These are phyloP conservation scores for Calliphora vicina DNA, from an alignment of 1,140 invertebrate species.

Conservation along the genomic window DNA sequence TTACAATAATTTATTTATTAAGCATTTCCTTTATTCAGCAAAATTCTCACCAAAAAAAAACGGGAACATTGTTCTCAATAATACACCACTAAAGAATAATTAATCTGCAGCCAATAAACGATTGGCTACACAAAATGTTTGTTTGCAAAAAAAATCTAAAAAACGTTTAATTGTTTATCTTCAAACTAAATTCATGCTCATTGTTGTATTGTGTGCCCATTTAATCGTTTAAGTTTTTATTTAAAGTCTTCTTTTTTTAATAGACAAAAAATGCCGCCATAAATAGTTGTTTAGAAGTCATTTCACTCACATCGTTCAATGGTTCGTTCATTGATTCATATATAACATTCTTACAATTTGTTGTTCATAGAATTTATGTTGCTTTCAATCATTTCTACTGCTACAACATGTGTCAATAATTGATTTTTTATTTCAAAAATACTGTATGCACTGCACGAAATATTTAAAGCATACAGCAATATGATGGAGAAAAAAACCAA, in stretches of 20 bases:
- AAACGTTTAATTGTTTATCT: not conserved
- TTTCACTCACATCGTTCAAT: not conserved
- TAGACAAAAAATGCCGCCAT: not conserved
- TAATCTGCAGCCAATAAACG: no score
- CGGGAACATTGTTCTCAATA: no score
- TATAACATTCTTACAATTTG: no score
- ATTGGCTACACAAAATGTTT: no score
- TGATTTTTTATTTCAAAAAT: not conserved
- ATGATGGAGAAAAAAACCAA: no score
- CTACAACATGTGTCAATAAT: conserved; percentile 19
- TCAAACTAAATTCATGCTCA: not conserved
- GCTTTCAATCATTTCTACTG: conserved; percentile 2
- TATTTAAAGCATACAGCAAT: no score
- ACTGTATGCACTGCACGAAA: not conserved
- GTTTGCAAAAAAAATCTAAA: no score
- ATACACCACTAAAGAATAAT: no score
- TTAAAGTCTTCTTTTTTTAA: not conserved
- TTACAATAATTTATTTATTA: no score
- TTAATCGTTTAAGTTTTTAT: not conserved
- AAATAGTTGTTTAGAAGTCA: not conserved
- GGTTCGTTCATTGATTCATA: not conserved
- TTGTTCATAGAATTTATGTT: not conserved
- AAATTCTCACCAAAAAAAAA: not conserved
- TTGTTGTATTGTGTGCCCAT: not conserved
- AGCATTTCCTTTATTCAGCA: no score